Evolutionary conservation across 2,797 vertebrate genomes (phyloP).

Genomic region (Galago senegalensis): DNA sequence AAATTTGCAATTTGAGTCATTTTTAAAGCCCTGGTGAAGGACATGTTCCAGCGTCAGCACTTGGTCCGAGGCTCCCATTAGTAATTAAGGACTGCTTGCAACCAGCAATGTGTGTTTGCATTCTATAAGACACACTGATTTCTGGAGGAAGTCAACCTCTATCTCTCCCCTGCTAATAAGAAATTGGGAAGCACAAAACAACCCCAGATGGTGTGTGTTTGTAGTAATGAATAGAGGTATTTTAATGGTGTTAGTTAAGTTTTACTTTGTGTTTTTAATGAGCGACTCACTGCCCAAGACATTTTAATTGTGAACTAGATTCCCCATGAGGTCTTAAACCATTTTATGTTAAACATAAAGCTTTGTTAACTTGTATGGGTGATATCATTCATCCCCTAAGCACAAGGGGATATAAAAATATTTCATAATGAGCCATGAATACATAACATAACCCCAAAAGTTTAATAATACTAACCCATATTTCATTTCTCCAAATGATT

Average conservation of each 20-base stretch:
- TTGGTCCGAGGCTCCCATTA: conserved; percentile 76
- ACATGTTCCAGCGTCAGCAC: conserved; percentile 45
- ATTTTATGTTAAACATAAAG: conserved; percentile 79
- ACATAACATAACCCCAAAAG: conserved; percentile 54
- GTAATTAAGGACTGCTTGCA: conserved; percentile 72
- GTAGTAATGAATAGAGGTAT: conserved; percentile 74
- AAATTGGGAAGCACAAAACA: conserved; percentile 72
- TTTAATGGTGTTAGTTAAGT: conserved; percentile 79
- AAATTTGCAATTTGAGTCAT: conserved; percentile 66
- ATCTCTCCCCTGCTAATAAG: conserved; percentile 81
- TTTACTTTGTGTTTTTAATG: conserved; percentile 82
- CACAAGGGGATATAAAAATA: conserved; percentile 74
- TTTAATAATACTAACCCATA: conserved; percentile 70
- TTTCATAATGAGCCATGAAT: conserved; percentile 72
- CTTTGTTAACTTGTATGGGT: conserved; percentile 68
- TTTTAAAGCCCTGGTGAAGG: conserved; percentile 70
- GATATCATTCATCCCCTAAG: conserved; percentile 74
- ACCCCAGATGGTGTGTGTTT: conserved; percentile 81
- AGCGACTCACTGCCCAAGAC: conserved; percentile 52
- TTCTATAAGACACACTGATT: conserved; percentile 68
- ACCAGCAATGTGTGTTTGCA: conserved; percentile 68
- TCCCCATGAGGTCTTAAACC: conserved; percentile 72
- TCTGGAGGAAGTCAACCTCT: conserved; percentile 65
- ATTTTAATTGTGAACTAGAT: conserved; percentile 79
- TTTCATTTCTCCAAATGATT: conserved; percentile 71